phyloP scores from a whole-genome alignment of 2,113 vertebrate species.

The Calonectris borealis region DNA sequence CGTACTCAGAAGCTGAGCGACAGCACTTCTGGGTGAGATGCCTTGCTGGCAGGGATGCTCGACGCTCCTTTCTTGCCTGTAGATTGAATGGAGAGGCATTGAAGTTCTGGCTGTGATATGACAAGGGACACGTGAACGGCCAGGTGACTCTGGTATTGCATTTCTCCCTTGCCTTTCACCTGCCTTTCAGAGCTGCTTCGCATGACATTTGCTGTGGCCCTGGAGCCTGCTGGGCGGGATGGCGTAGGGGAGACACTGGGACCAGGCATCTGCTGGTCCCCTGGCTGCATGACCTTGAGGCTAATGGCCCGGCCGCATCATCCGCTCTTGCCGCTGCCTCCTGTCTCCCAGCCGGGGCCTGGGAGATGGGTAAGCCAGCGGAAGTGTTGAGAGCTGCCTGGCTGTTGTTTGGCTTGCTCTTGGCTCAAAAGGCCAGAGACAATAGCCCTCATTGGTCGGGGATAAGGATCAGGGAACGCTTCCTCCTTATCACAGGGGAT shows the following conservation, averaged over 20 bases:
- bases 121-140: accelerated
- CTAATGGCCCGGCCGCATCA: accelerated
- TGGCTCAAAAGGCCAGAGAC: not conserved
- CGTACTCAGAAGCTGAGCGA: not conserved
- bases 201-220: accelerated
- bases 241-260: accelerated
- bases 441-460: not conserved
- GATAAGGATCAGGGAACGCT: not conserved
- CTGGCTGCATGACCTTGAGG: not conserved
- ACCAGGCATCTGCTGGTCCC: not conserved
- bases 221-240: not conserved
- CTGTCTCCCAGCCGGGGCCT: not conserved
- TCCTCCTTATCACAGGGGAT: not conserved
- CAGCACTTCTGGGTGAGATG: not conserved
- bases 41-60: not conserved
- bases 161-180: not conserved
- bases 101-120: not conserved
- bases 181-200: not conserved
- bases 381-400: not conserved
- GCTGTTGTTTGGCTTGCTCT: not conserved
- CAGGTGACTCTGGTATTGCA: accelerated
- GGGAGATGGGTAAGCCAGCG: not conserved
- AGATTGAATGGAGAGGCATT: not conserved
- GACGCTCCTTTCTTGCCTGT: not conserved
- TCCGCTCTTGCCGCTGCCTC: not conserved